Percentiles rank a stretch among this genome's conserved stretches.
Evolutionary conservation across 2,888 invertebrate genomes (phyloP).

Genomic region (Thymelicus sylvestris): DNA sequence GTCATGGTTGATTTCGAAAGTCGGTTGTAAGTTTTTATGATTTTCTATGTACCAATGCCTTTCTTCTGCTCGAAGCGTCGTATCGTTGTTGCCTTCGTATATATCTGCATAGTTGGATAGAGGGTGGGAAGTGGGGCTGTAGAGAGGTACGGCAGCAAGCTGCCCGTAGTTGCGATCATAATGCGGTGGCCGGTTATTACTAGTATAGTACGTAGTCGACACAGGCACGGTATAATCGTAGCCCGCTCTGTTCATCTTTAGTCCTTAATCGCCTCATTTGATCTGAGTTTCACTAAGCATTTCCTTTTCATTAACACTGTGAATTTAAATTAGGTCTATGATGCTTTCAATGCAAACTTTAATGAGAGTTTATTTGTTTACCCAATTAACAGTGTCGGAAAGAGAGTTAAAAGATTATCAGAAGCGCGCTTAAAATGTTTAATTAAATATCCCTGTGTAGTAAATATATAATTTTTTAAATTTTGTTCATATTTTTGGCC

Average conservation of each 20-base stretch:
- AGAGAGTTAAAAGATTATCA: no score
- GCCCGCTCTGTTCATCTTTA: constrained; percentile 83
- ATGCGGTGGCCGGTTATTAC: constrained; percentile 76
- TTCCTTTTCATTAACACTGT: constrained; percentile 20
- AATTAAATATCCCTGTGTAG: no score
- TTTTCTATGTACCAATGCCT: constrained; percentile 83
- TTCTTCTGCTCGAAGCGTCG: constrained; percentile 80
- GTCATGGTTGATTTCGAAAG: constrained; percentile 68
- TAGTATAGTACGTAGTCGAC: constrained; percentile 76
- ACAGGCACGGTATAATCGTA: constrained; percentile 81
- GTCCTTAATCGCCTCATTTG: constrained; percentile 78
- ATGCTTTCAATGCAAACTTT: constrained; percentile 34
- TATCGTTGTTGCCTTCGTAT: constrained; percentile 82
- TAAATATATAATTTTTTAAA: no score
- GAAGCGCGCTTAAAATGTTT: no score
- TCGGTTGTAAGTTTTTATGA: constrained; percentile 76
- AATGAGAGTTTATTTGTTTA: constrained; percentile 1
- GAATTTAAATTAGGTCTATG: constrained; percentile 29
- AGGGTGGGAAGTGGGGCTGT: constrained; percentile 77
- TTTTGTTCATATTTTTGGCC: no score
- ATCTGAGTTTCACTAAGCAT: constrained; percentile 60
- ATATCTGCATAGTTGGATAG: constrained; percentile 80
- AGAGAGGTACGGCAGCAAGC: constrained; percentile 70
- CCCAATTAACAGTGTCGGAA: neutral
- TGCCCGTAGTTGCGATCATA: constrained; percentile 78